Evolutionary conservation across 2,113 vertebrate genomes (phyloP), one percentile per base, ranked within the genome.

Genomic region (Tenebrosternarchus preto): DNA sequence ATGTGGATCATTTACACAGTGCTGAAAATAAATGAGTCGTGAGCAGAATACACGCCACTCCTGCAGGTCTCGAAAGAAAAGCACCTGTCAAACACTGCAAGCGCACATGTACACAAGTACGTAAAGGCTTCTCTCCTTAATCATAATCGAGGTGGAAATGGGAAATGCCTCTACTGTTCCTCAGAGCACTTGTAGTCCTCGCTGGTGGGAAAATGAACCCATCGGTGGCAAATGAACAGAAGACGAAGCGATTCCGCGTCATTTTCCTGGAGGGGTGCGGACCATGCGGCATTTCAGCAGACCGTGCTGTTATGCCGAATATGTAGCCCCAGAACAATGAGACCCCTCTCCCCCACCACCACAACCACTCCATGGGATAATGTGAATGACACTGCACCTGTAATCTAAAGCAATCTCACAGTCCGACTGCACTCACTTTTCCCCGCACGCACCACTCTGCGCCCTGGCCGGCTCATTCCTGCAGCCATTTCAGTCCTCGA

Each of bases 371-470:
- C 36, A 27, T 36, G 57, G 25, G 63, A 73, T 80, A 73, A 74
- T 63, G 78, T 20, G 46, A 80, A 81, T 70, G 73, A 81, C 73
- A 81, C 55, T 4, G 27, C 39, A 81, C 80, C 80, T 81, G 73
- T 76, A 70, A 76, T 81, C 66, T 31, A 57, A 25, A 76, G 73
- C 73, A 81, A 70, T 81, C 64, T 81, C 68, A 57, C 36, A 76
- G 61, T 74, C 31, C n/a, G 55, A 64, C 20, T 19, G 31, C 31
- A n/a, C 20, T 31, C 63, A 29, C n/a, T 81, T 64, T 76, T 81
- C 69, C 70, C 56, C 53, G 69, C 75, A 68, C 61, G 75, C 72
- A 68, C 31, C 59, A 17, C 61, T 55, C 31, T 50, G 60, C 56
- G 24, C 59, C 67, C 63, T 69, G 60, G 61, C 72, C 71, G 69